Evolutionary conservation across 2,797 vertebrate species (phyloP).

Genomic region (Leptatherina wallacei): DNA sequence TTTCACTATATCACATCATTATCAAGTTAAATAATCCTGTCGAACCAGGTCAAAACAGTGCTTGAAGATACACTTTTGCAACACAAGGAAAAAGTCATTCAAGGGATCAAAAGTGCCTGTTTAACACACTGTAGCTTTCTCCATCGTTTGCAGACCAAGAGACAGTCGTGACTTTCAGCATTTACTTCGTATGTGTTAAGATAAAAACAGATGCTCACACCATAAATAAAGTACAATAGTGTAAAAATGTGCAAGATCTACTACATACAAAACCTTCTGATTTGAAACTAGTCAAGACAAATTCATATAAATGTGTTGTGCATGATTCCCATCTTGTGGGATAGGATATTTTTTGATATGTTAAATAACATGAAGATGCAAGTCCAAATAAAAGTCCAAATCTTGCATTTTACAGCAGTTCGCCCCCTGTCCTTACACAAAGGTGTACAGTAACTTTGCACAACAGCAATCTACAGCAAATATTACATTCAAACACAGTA

Average conservation of each 20-base stretch:
- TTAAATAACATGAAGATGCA: neutral
- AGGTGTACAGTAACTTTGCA: neutral
- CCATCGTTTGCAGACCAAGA: neutral
- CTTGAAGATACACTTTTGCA: neutral
- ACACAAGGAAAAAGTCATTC: neutral
- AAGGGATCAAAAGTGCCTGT: neutral
- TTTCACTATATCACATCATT: conserved; percentile 2
- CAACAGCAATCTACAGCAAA: conserved; percentile 12
- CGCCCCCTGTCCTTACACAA: neutral
- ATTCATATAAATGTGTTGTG: neutral
- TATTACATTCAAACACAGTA: conserved; percentile 6
- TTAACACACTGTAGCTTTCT: neutral
- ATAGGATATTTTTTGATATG: neutral
- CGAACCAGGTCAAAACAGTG: neutral
- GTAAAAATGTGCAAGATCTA: neutral
- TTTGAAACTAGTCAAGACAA: neutral
- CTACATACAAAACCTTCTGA: neutral
- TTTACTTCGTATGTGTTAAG: neutral
- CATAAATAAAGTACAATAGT: neutral
- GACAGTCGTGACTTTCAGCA: neutral
- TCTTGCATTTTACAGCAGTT: neutral
- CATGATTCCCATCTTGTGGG: neutral
- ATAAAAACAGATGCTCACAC: neutral
- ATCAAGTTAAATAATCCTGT: no score
- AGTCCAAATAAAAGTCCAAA: neutral